Evolutionary conservation across 2,888 invertebrate species (phyloP).

Genomic region (Colletes collaris): DNA sequence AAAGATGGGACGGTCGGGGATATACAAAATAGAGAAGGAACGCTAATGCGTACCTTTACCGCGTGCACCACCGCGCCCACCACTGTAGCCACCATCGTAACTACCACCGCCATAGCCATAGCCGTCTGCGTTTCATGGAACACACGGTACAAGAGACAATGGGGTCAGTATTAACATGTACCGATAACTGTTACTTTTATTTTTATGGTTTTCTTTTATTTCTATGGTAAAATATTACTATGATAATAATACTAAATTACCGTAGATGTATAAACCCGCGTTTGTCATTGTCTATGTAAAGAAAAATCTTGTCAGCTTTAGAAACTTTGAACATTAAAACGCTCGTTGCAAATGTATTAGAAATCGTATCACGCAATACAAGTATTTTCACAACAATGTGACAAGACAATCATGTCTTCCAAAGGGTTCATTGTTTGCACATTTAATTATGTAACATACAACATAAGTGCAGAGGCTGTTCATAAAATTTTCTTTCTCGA

Average conservation of each 20-base stretch:
- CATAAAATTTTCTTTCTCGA: conserved; percentile 6
- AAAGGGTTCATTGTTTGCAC: conserved; percentile 62
- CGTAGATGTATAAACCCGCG: conserved; percentile 14
- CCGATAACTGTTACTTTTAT: conserved; percentile 47
- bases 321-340: neutral
- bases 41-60: conserved; percentile 90
- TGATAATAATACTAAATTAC: conserved; percentile 24
- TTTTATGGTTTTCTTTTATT: conserved; percentile 42
- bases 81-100: conserved; percentile 94
- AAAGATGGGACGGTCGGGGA: conserved; percentile 55
- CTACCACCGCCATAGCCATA: conserved; percentile 94
- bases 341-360: conserved; percentile 2
- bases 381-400: neutral
- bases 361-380: conserved; percentile 9
- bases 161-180: conserved; percentile 71
- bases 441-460: conserved; percentile 24
- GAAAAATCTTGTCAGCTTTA: conserved; percentile 19
- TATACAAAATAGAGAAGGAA: conserved; percentile 79
- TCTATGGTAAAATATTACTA: conserved; percentile 49
- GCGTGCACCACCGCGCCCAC: conserved; percentile 93
- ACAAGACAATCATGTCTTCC: conserved; percentile 45
- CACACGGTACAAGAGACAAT: conserved; percentile 80
- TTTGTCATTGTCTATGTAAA: conserved; percentile 13
- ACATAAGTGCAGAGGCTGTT: conserved; percentile 61
- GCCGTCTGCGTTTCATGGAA: conserved; percentile 85